A percentile compares a stretch with the other conserved stretches of the same genome.
phyloP scores from a whole-genome alignment of 2,888 invertebrate genomes.

The Hirtodrosophila trivittata region DNA sequence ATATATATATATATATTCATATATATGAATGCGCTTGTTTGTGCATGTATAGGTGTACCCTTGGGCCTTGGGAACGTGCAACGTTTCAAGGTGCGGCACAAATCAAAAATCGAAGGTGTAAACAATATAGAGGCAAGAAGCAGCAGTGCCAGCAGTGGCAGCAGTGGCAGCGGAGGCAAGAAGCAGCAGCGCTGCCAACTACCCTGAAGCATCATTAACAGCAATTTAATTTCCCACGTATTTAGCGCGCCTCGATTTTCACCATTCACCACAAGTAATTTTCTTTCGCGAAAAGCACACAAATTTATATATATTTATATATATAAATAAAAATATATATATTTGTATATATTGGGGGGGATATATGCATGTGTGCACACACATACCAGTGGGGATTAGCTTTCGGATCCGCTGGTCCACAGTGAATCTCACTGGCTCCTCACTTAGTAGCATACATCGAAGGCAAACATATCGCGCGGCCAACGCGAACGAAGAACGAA shows the following conservation, averaged over 20 bases:
- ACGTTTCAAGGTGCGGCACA: slow-evolving; percentile 70
- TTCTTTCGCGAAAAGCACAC: slow-evolving; percentile 32
- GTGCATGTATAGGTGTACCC: slow-evolving; percentile 12
- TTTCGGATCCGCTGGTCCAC: slow-evolving; percentile 44
- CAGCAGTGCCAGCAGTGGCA: not conserved
- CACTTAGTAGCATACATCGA: slow-evolving; percentile 79
- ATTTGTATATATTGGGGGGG: not conserved
- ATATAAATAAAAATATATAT: not conserved
- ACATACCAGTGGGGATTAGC: slow-evolving; percentile 41
- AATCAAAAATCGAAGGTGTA: slow-evolving; percentile 75
- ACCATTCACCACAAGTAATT: slow-evolving; percentile 41
- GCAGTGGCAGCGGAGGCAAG: not conserved
- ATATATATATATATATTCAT: not conserved
- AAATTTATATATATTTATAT: not conserved
- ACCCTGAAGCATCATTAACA: slow-evolving; percentile 57
- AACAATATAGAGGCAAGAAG: slow-evolving; percentile 56
- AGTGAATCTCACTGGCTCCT: slow-evolving; percentile 50
- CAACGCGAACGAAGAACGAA: slow-evolving; percentile 74
- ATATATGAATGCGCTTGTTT: slow-evolving; percentile 1
- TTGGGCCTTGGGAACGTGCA: slow-evolving; percentile 26
- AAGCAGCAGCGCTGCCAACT: not conserved
- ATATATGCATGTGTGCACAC: slow-evolving; percentile 27
- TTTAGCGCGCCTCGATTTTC: slow-evolving; percentile 44
- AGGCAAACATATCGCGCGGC: slow-evolving; percentile 76
- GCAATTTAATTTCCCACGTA: slow-evolving; percentile 53